phyloP scores from a whole-genome alignment of 2,797 vertebrate species.

The Myotis planiceps region DNA sequence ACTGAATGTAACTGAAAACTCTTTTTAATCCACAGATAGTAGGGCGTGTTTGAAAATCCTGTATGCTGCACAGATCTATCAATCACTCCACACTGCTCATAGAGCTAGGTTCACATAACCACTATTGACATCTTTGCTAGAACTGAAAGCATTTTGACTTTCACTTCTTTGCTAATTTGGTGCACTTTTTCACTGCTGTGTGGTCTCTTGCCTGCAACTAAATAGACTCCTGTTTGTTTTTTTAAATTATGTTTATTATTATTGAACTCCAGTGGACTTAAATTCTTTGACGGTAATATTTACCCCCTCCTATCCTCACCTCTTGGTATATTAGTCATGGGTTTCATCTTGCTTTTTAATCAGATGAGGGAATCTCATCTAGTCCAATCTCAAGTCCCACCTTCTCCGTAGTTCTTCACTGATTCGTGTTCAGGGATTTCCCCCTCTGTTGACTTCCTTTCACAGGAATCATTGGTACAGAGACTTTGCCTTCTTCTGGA shows the following conservation, averaged over 20 bases:
- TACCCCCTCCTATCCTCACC: not conserved
- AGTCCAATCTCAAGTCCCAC: not conserved
- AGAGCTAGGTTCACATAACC: not conserved
- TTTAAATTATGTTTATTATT: not conserved
- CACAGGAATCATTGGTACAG: not conserved
- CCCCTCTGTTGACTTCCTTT: not conserved
- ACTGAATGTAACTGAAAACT: not conserved
- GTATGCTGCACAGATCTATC: rapidly evolving
- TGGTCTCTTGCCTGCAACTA: not conserved
- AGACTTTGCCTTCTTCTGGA: not conserved
- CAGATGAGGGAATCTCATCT: too few relatives aligned
- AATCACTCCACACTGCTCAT: too few relatives aligned
- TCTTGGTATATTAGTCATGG: not conserved
- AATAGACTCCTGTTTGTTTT: not conserved
- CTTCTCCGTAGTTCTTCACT: not conserved
- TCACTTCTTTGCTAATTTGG: not conserved
- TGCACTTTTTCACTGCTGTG: not conserved
- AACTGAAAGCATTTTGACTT: not conserved
- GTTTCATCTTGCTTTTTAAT: not conserved
- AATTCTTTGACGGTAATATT: not conserved
- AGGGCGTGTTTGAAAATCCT: not conserved
- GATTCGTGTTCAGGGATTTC: not conserved
- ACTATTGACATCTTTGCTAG: not conserved
- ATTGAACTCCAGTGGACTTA: not conserved
- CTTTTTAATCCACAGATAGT: not conserved